Conservation (phyloP, 1,140 invertebrate genomes). For the Delia radicum region DNA sequence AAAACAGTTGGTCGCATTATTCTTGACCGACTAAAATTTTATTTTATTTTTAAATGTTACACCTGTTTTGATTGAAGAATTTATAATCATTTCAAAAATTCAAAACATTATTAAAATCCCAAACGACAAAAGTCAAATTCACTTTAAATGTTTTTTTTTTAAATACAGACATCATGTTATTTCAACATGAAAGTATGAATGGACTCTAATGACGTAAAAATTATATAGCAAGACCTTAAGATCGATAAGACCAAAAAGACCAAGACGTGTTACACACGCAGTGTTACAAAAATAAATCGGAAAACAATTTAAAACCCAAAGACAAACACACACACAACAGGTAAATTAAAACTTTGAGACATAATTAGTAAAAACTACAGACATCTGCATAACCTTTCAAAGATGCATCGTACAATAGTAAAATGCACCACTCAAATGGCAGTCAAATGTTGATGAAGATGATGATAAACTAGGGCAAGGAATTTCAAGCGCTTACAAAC, state of each 20-base stretch:
- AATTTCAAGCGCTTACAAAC: neutral
- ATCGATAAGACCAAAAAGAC: neutral
- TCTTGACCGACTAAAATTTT: too few relatives aligned
- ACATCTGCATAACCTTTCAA: slow-evolving; percentile 7
- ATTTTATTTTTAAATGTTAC: too few relatives aligned
- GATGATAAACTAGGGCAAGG: neutral
- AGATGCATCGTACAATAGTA: neutral
- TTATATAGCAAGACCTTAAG: neutral
- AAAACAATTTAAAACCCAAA: neutral
- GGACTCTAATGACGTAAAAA: neutral
- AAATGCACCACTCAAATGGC: neutral
- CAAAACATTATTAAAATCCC: too few relatives aligned
- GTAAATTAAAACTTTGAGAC: neutral
- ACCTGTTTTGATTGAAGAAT: too few relatives aligned
- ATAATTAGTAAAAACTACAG: neutral
- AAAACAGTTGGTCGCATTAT: too few relatives aligned
- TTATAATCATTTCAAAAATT: too few relatives aligned
- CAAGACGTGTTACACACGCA: neutral
- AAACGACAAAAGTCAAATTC: neutral
- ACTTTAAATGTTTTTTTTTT: neutral
- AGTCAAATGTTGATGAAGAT: neutral
- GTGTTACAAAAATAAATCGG: neutral
- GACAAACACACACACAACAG: neutral
- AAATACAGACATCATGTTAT: neutral
- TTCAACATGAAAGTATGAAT: neutral